Evolutionary conservation across 2,888 invertebrate genomes (phyloP).

Genomic region (Chrysotoxum bicinctum): DNA sequence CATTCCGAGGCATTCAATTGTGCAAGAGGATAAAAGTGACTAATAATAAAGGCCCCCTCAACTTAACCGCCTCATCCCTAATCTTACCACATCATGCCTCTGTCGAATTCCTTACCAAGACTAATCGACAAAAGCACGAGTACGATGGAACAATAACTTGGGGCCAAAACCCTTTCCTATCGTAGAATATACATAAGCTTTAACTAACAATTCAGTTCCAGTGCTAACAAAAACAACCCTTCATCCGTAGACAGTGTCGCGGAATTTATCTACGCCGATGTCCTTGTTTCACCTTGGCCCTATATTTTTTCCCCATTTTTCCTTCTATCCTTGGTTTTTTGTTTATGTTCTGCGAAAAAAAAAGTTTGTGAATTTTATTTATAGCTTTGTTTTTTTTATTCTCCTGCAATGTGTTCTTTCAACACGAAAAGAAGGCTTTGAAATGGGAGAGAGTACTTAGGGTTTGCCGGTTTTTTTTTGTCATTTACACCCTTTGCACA

Average conservation of each 20-base stretch:
- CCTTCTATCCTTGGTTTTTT: neutral
- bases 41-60: neutral
- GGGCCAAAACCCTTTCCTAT: neutral
- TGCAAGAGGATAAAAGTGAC: no score
- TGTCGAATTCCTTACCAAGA: neutral
- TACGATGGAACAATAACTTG: neutral
- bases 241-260: constrained; percentile 63
- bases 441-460: neutral
- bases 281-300: constrained; percentile 69
- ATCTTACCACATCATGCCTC: no score
- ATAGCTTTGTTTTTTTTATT: constrained; percentile 1
- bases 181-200: neutral
- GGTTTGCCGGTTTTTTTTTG: neutral
- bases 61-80: neutral
- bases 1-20: no score
- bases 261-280: constrained; percentile 59
- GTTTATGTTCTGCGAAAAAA: neutral
- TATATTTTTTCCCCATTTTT: constrained; percentile 18
- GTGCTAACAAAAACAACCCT: constrained; percentile 24
- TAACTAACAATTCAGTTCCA: constrained; percentile 6
- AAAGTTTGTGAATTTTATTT: constrained; percentile 21
- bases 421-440: neutral
- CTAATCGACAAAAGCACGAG: neutral
- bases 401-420: constrained; percentile 17
- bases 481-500: neutral